Evolutionary conservation across 2,113 vertebrate genomes (phyloP), one percentile per base, ranked within the genome.

Genomic region (Xiphias gladius): DNA sequence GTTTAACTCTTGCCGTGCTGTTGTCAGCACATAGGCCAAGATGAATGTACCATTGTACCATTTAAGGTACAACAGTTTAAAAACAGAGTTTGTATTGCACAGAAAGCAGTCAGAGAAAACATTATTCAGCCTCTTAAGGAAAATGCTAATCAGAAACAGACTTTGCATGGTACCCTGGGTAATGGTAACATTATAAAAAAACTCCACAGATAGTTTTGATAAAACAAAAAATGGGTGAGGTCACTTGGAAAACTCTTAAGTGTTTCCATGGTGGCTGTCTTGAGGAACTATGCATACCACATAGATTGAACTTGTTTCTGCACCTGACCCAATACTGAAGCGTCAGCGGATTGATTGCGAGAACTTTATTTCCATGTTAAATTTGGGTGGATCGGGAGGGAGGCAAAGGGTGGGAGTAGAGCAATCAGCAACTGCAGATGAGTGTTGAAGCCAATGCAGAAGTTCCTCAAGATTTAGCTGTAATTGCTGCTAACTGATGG

Each of bases 261-360:
- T 63, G 39, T 55, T 68, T 66, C 54, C 32, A 46, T 50, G n/a
- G 73, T 76, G 71, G 80, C 46, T 65, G 46, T 85, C 43, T 78
- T 62, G 35, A 76, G 24, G 14, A 30, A 61, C 81, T 11, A 57
- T 66, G 7, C 41, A 75, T 73, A 63, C 73, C 24, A 20, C 20
- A 32, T 55, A 86, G 61, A 62, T 79, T 87, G 26, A 78, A 67
- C 81, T 74, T 85, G 71, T 57, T 76, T 69, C 57, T 58, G 39
- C 74, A 54, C 61, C 28, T 89, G 82, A 87, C 88, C 80, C 72
- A 55, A 82, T 32, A 58, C 76, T 63, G 73, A 65, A 55, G 79
- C 81, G 82, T 81, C 73, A 76, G 52, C 57, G 69, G 81, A 88
- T 82, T 86, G 54, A 83, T 80, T 86, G 71, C 14, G 6, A 43